A percentile compares a stretch with the other conserved stretches of the same genome.
Conservation (phyloP, 2,113 vertebrate species). For the Larimichthys crocea region DNA sequence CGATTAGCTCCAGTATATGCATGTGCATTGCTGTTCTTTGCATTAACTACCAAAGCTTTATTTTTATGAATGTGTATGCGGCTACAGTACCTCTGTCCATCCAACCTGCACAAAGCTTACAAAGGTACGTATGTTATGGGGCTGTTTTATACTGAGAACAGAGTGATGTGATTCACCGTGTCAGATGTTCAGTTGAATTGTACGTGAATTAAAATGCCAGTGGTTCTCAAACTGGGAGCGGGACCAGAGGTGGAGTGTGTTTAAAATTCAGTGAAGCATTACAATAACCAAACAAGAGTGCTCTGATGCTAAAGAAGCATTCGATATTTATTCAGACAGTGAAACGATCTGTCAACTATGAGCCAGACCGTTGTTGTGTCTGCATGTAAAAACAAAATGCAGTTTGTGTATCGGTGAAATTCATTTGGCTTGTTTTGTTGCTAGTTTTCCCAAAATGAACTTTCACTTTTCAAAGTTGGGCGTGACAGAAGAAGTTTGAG, state of each 20-base stretch:
- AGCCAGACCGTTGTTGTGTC: too few relatives aligned
- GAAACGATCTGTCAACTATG: not conserved
- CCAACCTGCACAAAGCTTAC: conserved; percentile 4
- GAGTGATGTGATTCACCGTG: not conserved
- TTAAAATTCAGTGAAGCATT: not conserved
- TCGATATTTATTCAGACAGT: not conserved
- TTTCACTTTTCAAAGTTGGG: not conserved
- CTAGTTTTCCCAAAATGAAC: not conserved
- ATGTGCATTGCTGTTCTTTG: conserved; percentile 37
- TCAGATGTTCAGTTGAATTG: not conserved
- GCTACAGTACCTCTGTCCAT: not conserved
- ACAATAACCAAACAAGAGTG: not conserved
- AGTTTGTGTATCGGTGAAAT: not conserved
- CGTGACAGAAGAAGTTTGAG: not conserved
- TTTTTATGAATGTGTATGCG: conserved; percentile 59
- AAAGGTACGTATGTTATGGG: not conserved
- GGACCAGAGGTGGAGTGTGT: not conserved
- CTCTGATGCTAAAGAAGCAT: not conserved
- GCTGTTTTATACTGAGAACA: not conserved
- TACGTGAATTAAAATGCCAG: not conserved
- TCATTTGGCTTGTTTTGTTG: not conserved
- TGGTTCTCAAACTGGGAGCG: conserved; percentile 5
- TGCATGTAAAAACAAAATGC: not conserved
- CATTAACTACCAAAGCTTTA: conserved; percentile 67
- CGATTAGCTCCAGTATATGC: conserved; percentile 14